Base-by-base conservation (phyloP, 2,888 invertebrate species). In the Shargacucullia verbasci region DNA sequence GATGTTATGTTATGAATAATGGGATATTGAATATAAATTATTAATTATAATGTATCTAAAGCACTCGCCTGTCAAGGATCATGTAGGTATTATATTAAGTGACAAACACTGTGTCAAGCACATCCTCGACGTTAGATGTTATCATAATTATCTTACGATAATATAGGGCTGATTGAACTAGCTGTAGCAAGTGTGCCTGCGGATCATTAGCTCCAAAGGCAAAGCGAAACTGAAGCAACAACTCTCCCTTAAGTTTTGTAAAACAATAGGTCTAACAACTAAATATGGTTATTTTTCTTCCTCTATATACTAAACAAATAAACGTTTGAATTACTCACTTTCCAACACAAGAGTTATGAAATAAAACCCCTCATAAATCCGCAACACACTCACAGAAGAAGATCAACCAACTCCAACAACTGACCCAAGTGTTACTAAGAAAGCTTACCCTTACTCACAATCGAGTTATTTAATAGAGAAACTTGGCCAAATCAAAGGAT, bases 91-190 rank as follows among this genome's bases (percentile, higher is more conserved):
- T 15, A 44, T 27, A n/a, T 35, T 33, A 66, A 35, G 67, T 53
- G 67, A 37, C 37, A 34, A 53, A 43, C 53, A 44, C 44, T 54
- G 12, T 25, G 12, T 60, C 47, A 27, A 53, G 60, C 15, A 45
- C 25, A 38, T 41, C 7, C 40, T 59, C 37, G 35, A 44, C 20
- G 44, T 6, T 48, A 20, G 20, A 20, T 20, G 48, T 48, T 54
- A 67, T 60, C 47, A 54, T 15, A 59, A 59, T 59, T 67, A 59
- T 20, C 20, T 20, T 20, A 20, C 2, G 20, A 20, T 20, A 20
- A 20, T 20, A 20, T 20, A 20, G 2, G 4, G 2, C 20, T 4
- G 20, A 20, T 20, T 20, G 20, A 20, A n/a, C n/a, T n/a, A n/a
- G n/a, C n/a, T n/a, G n/a, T n/a, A n/a, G n/a, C n/a, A n/a, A n/a